Evolutionary conservation across 1,140 invertebrate genomes (phyloP).

Genomic region (Tigriopus japonicus): DNA sequence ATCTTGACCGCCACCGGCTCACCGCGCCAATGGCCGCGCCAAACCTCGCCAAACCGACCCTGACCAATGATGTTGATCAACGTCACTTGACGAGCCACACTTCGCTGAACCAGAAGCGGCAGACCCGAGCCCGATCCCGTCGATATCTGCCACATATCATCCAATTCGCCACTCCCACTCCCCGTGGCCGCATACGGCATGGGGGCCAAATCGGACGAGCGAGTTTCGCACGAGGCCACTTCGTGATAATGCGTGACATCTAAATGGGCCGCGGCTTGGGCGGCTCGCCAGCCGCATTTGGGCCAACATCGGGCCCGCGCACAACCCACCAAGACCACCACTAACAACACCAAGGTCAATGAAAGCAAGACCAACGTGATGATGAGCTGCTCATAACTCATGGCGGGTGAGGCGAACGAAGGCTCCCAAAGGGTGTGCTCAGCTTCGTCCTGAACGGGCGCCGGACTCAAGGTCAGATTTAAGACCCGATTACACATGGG

Average conservation of each 20-base stretch:
- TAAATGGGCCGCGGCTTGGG: background rate
- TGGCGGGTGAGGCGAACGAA: too few relatives aligned
- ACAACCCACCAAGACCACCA: too few relatives aligned
- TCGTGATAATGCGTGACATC: background rate
- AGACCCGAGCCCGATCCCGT: slow-evolving; percentile 11
- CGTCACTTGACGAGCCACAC: slow-evolving; percentile 6
- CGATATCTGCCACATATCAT: background rate
- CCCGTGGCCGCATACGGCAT: background rate
- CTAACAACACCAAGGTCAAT: too few relatives aligned
- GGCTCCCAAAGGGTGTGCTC: too few relatives aligned
- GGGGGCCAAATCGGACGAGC: background rate
- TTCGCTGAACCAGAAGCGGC: slow-evolving; percentile 11
- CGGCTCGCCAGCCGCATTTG: background rate
- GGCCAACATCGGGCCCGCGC: too few relatives aligned
- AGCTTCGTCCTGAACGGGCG: too few relatives aligned
- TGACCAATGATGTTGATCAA: slow-evolving; percentile 3
- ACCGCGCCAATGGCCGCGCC: slow-evolving; percentile 70
- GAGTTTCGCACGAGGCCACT: background rate
- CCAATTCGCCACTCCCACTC: too few relatives aligned
- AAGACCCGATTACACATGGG: background rate
- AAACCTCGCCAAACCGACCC: slow-evolving; percentile 69
- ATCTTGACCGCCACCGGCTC: slow-evolving; percentile 91
- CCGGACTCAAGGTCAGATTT: too few relatives aligned
- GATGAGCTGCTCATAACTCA: too few relatives aligned
- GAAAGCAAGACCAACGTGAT: too few relatives aligned